Evolutionary conservation across 2,797 vertebrate genomes (phyloP).

Genomic region (Pogonophryne albipinna): DNA sequence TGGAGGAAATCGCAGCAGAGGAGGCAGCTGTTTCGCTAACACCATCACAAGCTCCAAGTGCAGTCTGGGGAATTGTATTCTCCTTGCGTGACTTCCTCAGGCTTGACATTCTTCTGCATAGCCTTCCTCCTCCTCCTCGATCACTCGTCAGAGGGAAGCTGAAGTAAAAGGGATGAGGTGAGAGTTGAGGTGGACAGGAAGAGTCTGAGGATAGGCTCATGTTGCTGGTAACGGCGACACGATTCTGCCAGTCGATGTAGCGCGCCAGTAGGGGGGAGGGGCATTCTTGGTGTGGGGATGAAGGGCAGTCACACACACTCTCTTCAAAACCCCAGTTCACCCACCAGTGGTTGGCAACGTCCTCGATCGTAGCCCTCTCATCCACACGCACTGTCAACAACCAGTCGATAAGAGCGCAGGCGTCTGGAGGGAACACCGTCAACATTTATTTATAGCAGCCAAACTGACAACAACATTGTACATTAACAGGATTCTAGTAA

Average conservation of each 20-base stretch:
- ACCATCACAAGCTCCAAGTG: slow-evolving; percentile 51
- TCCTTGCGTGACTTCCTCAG: slow-evolving; percentile 87
- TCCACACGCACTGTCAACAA: slow-evolving; percentile 85
- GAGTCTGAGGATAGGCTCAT: slow-evolving; percentile 55
- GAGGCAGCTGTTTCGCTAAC: slow-evolving; percentile 46
- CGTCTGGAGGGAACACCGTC: slow-evolving; percentile 77
- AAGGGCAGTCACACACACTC: slow-evolving; percentile 86
- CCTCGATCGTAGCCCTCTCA: slow-evolving; percentile 88
- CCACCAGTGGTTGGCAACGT: slow-evolving; percentile 92
- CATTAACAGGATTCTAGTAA: background rate
- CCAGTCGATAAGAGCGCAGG: slow-evolving; percentile 89
- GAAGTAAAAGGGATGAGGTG: slow-evolving; percentile 68
- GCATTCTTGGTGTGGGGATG: slow-evolving; percentile 81
- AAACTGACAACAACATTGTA: background rate
- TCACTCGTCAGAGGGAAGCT: slow-evolving; percentile 70
- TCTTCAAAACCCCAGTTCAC: slow-evolving; percentile 90
- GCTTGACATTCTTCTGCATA: slow-evolving; percentile 63
- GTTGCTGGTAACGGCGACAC: slow-evolving; percentile 48
- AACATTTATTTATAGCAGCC: slow-evolving; percentile 40
- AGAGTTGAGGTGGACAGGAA: slow-evolving; percentile 35
- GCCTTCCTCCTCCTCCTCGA: slow-evolving; percentile 41
- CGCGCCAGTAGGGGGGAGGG: slow-evolving; percentile 87
- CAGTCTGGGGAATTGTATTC: slow-evolving; percentile 81
- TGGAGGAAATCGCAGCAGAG: slow-evolving; percentile 32
- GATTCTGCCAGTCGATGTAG: slow-evolving; percentile 90